Evolutionary conservation across 1,140 invertebrate genomes (phyloP), one percentile per base, ranked within the genome.

Genomic region (Rhyacophila brunnea): DNA sequence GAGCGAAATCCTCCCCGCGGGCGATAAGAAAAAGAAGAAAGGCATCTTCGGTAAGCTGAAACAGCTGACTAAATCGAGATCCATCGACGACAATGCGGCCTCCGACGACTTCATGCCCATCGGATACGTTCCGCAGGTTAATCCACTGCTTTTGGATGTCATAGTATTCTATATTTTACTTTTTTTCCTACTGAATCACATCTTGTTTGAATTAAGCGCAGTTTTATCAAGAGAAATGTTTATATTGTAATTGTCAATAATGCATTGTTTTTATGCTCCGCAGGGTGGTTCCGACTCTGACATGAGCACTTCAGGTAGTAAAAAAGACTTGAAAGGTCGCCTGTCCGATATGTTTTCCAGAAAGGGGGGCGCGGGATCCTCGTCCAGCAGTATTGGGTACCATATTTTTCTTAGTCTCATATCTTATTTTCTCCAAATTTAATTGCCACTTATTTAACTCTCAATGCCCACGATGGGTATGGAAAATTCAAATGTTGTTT

Each of bases 261-360:
- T n/a, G 9, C 23, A 28, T 28, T 28, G 23, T 40, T 3, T 3
- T 13, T 40, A 13, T 15, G 4, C 4, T 46, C 60, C 77, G 66
- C 69, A 82, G 77, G 74, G 88, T 81, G 87, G 86, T 72, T 90
- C 88, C 9, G 88, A 88, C 66, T 91, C 90, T 0, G 90, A 92
- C 64, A 81, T 89, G 60, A 89, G 87, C 68, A 79, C 88, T 23
- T 82, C 82, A 15, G 87, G 86, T 53, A 89, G 87, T 69, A 90
- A 89, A 73, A 85, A 85, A 69, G 86, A 91, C 74, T 73, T 93
- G 45, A 88, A 89, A 68, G 90, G 88, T 45, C 84, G 89, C 65
- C 75, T 94, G 14, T 87, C 88, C 1, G 89, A 86, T 48, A 90
- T 94, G 77, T 93, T 94, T 66, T 90, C 86, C 71, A 83, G 89